Conservation (phyloP, 2,888 invertebrate genomes). For the Eumacrocentrus americanus region DNA sequence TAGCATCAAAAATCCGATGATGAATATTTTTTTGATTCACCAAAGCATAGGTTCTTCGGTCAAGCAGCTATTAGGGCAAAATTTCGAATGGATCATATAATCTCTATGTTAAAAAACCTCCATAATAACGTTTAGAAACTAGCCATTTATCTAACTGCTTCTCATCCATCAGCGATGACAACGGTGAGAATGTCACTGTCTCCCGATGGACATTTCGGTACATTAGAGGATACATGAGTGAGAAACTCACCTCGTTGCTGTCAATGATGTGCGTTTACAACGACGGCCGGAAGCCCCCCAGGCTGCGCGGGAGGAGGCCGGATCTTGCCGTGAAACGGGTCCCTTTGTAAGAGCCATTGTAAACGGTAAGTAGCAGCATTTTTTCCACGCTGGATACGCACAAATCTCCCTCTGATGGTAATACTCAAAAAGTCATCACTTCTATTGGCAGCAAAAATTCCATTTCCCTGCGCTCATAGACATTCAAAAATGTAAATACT, state of each 20-base stretch:
- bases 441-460: background rate
- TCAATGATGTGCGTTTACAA: conserved; percentile 53
- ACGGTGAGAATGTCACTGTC: too few species aligned
- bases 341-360: conserved; percentile 51
- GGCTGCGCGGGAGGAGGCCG: conserved; percentile 46
- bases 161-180: too few species aligned
- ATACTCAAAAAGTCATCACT: conserved; percentile 2
- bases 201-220: too few species aligned
- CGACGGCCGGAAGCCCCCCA: conserved; percentile 49
- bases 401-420: background rate
- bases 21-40: conserved; percentile 17
- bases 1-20: conserved; percentile 20
- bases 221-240: too few species aligned
- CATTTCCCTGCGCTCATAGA: background rate
- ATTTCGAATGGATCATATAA: too few species aligned
- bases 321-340: conserved; percentile 51
- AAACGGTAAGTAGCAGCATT: conserved; percentile 49
- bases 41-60: too few species aligned
- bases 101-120: too few species aligned
- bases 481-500: background rate
- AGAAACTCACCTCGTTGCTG: conserved; percentile 29
- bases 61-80: too few species aligned
- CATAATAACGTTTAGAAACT: too few species aligned
- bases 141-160: too few species aligned
- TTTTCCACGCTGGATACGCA: background rate